These are phyloP conservation scores for Lordiphosa fenestrarum DNA, from an alignment of 2,888 invertebrate genomes.

Conservation along the genomic window DNA sequence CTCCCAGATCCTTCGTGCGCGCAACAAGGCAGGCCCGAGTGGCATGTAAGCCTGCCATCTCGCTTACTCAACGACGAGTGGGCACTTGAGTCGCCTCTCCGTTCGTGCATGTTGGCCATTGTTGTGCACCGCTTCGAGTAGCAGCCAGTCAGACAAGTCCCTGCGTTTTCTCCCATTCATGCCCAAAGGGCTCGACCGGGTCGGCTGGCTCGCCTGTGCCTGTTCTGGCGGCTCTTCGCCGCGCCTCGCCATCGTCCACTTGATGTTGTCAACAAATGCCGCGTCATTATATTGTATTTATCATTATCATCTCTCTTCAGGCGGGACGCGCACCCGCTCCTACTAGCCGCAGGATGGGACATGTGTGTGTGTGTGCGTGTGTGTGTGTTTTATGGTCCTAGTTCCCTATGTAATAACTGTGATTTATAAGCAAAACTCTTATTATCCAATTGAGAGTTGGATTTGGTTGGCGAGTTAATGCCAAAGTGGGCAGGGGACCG, in stretches of 20 bases:
- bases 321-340: too few relatives aligned
- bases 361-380: too few relatives aligned
- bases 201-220: neutral
- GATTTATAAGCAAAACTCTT: too few relatives aligned
- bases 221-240: neutral
- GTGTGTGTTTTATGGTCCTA: neutral
- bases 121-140: constrained; percentile 45
- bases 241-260: constrained; percentile 47
- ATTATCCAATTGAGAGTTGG: too few relatives aligned
- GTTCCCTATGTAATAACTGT: neutral
- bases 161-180: constrained; percentile 9
- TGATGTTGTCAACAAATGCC: constrained; percentile 70
- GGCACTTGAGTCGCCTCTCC: constrained; percentile 55
- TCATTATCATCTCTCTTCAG: constrained; percentile 56
- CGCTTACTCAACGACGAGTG: constrained; percentile 55
- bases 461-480: too few relatives aligned
- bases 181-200: neutral
- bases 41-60: constrained; percentile 38
- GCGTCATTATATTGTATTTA: constrained; percentile 71
- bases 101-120: constrained; percentile 37
- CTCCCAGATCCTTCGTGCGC: constrained; percentile 35
- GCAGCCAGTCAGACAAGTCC: constrained; percentile 53
- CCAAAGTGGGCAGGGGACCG: too few relatives aligned
- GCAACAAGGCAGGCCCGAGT: constrained; percentile 30
- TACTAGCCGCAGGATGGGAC: too few relatives aligned